A percentile compares a stretch with the other conserved stretches of the same genome.
phyloP scores from a whole-genome alignment of 2,797 vertebrate species.

The Limnodromus scolopaceus region DNA sequence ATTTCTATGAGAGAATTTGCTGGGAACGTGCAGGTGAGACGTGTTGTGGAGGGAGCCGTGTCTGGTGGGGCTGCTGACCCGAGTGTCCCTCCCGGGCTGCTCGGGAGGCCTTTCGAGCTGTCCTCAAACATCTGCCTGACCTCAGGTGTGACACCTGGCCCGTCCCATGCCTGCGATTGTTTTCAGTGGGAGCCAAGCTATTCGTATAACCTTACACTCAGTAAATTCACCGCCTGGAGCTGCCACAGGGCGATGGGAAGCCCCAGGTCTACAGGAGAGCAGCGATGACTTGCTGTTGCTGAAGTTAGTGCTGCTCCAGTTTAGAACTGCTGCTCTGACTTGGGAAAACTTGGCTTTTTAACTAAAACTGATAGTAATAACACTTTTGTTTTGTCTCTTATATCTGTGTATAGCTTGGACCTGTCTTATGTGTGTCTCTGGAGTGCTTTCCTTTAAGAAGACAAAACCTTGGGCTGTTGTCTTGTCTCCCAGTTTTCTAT shows the following conservation, averaged over 20 bases:
- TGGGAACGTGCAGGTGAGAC: rapidly evolving
- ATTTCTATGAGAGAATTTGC: not conserved
- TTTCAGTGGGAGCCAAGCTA: not conserved
- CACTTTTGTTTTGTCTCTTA: not conserved
- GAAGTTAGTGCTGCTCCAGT: not conserved
- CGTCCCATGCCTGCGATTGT: rapidly evolving
- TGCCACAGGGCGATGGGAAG: not conserved
- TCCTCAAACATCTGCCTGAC: not conserved
- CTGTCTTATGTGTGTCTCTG: not conserved
- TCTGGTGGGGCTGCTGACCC: not conserved
- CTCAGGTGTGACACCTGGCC: not conserved
- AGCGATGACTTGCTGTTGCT: not conserved
- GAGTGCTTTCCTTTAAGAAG: not conserved
- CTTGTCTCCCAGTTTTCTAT: not conserved
- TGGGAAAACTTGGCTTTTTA: not conserved
- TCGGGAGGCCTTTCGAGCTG: not conserved
- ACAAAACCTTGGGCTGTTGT: not conserved
- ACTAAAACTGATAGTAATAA: not conserved
- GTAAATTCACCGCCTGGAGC: rapidly evolving
- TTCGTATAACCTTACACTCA: rapidly evolving
- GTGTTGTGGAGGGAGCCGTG: not conserved
- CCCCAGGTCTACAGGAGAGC: no score
- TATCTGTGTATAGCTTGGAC: not conserved
- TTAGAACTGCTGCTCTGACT: not conserved
- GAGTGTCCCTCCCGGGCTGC: not conserved